Evolutionary conservation across 2,797 vertebrate species (phyloP), one percentile per base, ranked within the genome.

Genomic region (Bucorvus abyssinicus): DNA sequence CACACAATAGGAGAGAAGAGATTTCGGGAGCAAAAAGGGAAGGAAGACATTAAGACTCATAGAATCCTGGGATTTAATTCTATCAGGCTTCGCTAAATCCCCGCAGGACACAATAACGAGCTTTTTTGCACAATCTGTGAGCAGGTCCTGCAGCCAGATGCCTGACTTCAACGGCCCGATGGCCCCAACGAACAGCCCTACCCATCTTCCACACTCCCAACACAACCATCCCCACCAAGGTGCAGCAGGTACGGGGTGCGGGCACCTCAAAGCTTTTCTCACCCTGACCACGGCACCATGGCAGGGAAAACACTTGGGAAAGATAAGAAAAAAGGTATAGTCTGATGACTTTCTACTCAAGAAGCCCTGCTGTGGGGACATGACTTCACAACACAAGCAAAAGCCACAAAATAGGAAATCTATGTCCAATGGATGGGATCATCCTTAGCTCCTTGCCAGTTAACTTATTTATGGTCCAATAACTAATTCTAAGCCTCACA

Each of bases 1-100:
- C 81, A 92, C 89, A 97, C 93, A 96, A 94, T 75, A 73, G 90
- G 12, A 93, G 56, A 87, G 75, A 76, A 49, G 79, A 89, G 90
- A 95, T 96, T 95, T 90, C 2, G 0, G 90, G 68, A 89, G 89
- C 78, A 95, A 63, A 94, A 91, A 93, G 88, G 92, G 93, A 95
- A 96, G 93, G 90, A 91, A 87, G 78, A 53, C 90, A 94, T 97
- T 97, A 93, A 90, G 93, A 67, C 67, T 3, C 8, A 82, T 0
- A 67, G 85, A 95, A 86, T 77, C 67, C 7, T 2, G 19, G 64
- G 94, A 84, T 87, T 97, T 90, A 91, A 79, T 87, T 94, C 93
- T 49, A 57, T 36, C 78, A 68, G 90, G 68, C 92, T 87, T 87
- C 0, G 0, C 75, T 90, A 91, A 91, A 92, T 70, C 83, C 70